Evolutionary conservation across 1,140 invertebrate species (phyloP), one percentile per base, ranked within the genome.

Genomic region (Andricus grossulariae): DNA sequence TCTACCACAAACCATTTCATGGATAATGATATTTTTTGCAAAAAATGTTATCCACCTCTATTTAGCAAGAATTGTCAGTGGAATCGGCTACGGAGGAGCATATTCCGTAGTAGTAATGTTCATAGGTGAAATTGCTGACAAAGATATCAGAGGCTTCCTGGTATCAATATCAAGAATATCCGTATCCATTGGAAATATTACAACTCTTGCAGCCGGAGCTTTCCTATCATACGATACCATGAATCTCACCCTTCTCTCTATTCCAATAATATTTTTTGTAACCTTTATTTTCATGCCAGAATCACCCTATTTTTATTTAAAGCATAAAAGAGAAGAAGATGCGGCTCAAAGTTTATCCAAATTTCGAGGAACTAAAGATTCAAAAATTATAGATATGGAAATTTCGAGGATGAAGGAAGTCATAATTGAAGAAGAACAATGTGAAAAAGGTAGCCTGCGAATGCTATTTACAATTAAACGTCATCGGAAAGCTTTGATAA

Each of bases 271-370:
- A 2, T 94, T 94, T 79, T 89, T 95, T 7, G 79, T 94, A 3
- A 93, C 93, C 0, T 94, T 95, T 87, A 91, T 92, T 57, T 94
- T 93, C 78, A 94, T 96, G 91, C 95, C 96, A 0, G 25, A 32
- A 32, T 32, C 25, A 5, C 25, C 25, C 25, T 32, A 32, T 32
- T 32, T 32, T 32, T 32, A 32, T 32, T 32, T 32, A 32, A 32
- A 32, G 5, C 2, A 92, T 21, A 92, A 93, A 12, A 86, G 92
- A 21, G 89, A 91, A n/a, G 91, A 93, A 15, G 92, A 93, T 76
- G 95, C 95, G 0, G 90, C 92, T 21, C 86, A 90, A 71, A 92
- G 93, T 10, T 84, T 96, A 55, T 91, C 93, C 80, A 92, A 90
- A 78, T 90, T 96, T 0, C 88, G 94, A 57, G 93, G 94, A 19